A percentile compares a stretch with the other conserved stretches of the same genome.
Conservation (phyloP, 2,797 vertebrate genomes). For the Darevskia mixta region DNA sequence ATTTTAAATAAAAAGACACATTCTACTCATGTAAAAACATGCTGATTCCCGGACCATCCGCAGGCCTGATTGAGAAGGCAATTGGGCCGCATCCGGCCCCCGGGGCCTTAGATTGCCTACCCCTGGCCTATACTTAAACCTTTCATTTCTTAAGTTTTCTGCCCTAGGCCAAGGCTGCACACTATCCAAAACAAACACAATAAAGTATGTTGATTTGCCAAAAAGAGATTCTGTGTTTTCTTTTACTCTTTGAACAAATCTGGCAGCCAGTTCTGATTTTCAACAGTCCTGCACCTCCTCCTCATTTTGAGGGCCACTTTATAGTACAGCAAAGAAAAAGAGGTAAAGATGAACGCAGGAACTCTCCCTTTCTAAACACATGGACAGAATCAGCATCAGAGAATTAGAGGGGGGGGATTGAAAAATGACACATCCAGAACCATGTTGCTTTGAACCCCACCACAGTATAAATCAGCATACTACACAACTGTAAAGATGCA, state of each 20-base stretch:
- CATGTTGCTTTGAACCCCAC: not conserved
- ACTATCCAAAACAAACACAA: slow-evolving; percentile 36
- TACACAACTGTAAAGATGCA: not conserved
- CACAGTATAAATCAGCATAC: not conserved
- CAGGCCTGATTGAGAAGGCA: too few species aligned
- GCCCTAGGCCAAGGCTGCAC: not conserved
- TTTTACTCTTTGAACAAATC: slow-evolving; percentile 27
- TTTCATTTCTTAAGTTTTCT: accelerated
- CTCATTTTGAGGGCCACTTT: not conserved
- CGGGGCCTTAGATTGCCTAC: too few species aligned
- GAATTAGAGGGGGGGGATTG: not conserved
- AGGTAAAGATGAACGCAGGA: not conserved
- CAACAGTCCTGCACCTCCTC: slow-evolving; percentile 29
- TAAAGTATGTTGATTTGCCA: slow-evolving; percentile 44
- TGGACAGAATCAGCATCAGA: not conserved
- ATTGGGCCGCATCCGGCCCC: too few species aligned
- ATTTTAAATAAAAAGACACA: too few species aligned
- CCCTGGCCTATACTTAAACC: not conserved
- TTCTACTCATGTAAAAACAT: too few species aligned
- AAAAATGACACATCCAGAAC: not conserved
- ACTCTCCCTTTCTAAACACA: not conserved
- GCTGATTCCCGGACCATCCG: too few species aligned
- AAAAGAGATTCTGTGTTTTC: slow-evolving; percentile 34
- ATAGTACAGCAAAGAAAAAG: slow-evolving; percentile 26
- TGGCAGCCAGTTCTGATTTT: slow-evolving; percentile 48